Conservation (phyloP, 2,113 vertebrate species). For the Centropus unirufus region DNA sequence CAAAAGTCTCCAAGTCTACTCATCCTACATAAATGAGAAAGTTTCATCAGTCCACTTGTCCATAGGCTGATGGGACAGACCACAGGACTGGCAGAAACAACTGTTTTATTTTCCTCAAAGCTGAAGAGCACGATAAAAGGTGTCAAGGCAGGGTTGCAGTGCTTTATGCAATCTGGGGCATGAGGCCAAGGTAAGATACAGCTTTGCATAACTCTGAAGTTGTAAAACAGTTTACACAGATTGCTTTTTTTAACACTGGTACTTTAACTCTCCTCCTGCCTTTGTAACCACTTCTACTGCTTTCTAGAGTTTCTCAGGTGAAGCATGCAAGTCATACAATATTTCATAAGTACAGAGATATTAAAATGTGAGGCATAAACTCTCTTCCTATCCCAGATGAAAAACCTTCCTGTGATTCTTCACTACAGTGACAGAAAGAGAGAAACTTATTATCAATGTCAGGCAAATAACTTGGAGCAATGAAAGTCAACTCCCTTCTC, state of each 20-base stretch:
- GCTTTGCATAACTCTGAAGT: neutral
- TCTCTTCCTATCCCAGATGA: neutral
- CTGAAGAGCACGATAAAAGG: neutral
- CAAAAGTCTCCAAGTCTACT: neutral
- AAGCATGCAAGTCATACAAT: neutral
- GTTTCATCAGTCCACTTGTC: neutral
- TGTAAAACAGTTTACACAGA: neutral
- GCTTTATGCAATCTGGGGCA: neutral
- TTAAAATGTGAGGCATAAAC: neutral
- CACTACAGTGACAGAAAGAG: neutral
- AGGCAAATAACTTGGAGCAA: neutral
- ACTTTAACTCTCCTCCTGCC: neutral
- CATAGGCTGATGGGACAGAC: accelerated
- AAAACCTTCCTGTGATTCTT: neutral
- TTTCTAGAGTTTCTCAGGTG: neutral
- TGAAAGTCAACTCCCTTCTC: neutral
- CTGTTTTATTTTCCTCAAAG: neutral
- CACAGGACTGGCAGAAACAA: neutral
- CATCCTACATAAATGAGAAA: accelerated
- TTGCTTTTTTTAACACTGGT: neutral
- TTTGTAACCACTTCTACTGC: neutral
- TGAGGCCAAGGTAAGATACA: neutral
- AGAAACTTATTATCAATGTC: neutral
- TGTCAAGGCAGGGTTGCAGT: neutral
- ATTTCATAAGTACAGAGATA: neutral